These are phyloP conservation scores for Plusia festucae DNA, from an alignment of 2,888 invertebrate genomes.

Conservation along the genomic window DNA sequence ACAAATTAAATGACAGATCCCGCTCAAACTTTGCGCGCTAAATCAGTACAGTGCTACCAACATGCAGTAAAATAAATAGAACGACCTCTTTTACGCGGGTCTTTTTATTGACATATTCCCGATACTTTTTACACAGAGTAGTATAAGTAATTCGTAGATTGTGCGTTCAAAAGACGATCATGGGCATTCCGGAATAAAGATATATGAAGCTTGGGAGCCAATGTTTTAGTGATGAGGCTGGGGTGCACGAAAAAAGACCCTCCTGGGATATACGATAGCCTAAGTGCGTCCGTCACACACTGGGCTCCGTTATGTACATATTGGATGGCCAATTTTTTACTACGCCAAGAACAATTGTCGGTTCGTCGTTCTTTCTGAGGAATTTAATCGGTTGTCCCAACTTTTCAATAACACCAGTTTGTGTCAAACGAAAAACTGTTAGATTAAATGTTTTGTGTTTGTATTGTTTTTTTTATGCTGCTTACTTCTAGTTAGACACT, in stretches of 20 bases:
- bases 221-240: constrained; percentile 2
- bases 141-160: constrained; percentile 18
- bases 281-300: constrained; percentile 4
- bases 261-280: background rate
- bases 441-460: too few species aligned
- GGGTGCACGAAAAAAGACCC: constrained; percentile 4
- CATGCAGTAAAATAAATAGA: too few species aligned
- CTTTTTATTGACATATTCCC: too few species aligned
- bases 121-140: too few species aligned
- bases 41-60: too few species aligned
- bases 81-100: too few species aligned
- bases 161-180: constrained; percentile 40
- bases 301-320: constrained; percentile 7
- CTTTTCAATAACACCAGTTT: background rate
- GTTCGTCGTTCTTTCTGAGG: constrained; percentile 1
- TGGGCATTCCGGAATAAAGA: constrained; percentile 23
- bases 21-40: too few species aligned
- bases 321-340: constrained; percentile 7
- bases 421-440: background rate
- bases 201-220: constrained; percentile 12
- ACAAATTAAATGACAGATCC: too few species aligned
- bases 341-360: constrained; percentile 2
- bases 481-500: too few species aligned
- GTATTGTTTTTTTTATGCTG: too few species aligned
- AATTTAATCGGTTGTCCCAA: constrained; percentile 1